These are phyloP conservation scores for Colistium nudipinnis DNA, from an alignment of 2,113 vertebrate species.

Conservation along the genomic window DNA sequence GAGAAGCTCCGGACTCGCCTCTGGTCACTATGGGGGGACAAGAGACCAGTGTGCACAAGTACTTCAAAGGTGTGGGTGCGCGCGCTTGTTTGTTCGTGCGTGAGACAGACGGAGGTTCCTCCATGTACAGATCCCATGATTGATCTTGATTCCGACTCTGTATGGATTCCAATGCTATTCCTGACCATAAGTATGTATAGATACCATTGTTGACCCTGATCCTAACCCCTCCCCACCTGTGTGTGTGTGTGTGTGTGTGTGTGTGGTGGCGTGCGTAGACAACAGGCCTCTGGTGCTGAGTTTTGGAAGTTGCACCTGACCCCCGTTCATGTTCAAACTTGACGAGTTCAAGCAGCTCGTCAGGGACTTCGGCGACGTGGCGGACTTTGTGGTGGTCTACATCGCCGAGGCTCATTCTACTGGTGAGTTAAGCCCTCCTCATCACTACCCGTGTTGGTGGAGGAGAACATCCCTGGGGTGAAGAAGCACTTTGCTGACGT, in stretches of 20 bases:
- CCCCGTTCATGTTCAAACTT: conserved; percentile 92
- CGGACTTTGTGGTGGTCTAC: conserved; percentile 93
- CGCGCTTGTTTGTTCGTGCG: too few relatives aligned
- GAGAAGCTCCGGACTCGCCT: conserved; percentile 83
- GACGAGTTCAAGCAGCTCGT: conserved; percentile 90
- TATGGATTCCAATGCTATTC: too few relatives aligned
- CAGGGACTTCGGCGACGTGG: conserved; percentile 85
- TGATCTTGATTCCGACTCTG: too few relatives aligned
- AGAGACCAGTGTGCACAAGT: conserved; percentile 76
- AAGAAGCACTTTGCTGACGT: too few relatives aligned
- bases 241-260: background rate
- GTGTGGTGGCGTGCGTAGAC: conserved; percentile 70
- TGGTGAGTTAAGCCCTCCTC: conserved; percentile 73
- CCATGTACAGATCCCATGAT: too few relatives aligned
- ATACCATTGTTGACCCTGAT: too few relatives aligned
- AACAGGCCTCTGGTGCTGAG: conserved; percentile 88
- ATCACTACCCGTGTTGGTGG: background rate
- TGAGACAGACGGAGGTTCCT: too few relatives aligned
- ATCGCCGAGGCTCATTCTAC: conserved; percentile 91
- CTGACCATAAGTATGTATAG: too few relatives aligned
- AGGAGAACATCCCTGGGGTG: too few relatives aligned
- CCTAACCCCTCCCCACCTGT: too few relatives aligned
- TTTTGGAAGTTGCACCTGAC: conserved; percentile 97
- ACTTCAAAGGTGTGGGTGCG: conserved; percentile 73
- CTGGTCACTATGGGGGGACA: conserved; percentile 78